Percentiles rank a stretch among this genome's conserved stretches.
Conservation (phyloP, 2,888 invertebrate genomes). For the Papilio protenor region DNA sequence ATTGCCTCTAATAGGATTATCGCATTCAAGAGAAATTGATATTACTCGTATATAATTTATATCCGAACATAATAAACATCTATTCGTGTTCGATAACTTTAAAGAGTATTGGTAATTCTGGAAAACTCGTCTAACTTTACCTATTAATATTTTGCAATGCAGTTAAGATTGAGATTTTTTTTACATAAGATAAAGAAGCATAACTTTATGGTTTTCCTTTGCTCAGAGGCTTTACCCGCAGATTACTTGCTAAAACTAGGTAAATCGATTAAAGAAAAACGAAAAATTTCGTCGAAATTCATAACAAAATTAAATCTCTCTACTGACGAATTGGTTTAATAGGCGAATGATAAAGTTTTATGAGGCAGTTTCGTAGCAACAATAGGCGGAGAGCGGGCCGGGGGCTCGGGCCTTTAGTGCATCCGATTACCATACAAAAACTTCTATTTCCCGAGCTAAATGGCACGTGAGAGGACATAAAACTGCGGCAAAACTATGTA, state of each 20-base stretch:
- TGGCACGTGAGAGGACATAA: slow-evolving; percentile 83
- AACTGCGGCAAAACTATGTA: slow-evolving; percentile 77
- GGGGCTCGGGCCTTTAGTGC: slow-evolving; percentile 63
- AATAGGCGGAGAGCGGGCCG: slow-evolving; percentile 69
- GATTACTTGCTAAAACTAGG: neutral
- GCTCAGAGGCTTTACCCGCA: no score
- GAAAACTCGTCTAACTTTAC: neutral
- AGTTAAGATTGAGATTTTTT: neutral
- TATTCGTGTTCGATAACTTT: slow-evolving; percentile 8
- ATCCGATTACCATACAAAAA: slow-evolving; percentile 84
- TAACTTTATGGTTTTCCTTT: no score
- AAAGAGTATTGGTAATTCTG: neutral
- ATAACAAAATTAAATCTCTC: slow-evolving; percentile 33
- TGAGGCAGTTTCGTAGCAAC: slow-evolving; percentile 71
- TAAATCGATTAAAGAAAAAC: neutral
- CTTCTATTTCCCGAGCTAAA: slow-evolving; percentile 83
- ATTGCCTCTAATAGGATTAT: slow-evolving; percentile 40
- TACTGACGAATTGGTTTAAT: slow-evolving; percentile 46
- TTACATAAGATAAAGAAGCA: neutral
- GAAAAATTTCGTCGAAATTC: neutral
- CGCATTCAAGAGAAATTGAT: slow-evolving; percentile 40
- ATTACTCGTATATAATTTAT: slow-evolving; percentile 34
- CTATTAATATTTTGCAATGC: neutral
- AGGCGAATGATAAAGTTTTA: slow-evolving; percentile 77
- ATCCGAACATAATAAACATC: slow-evolving; percentile 10